Conservation (phyloP, 2,888 invertebrate species). For the Lasius platythorax region DNA sequence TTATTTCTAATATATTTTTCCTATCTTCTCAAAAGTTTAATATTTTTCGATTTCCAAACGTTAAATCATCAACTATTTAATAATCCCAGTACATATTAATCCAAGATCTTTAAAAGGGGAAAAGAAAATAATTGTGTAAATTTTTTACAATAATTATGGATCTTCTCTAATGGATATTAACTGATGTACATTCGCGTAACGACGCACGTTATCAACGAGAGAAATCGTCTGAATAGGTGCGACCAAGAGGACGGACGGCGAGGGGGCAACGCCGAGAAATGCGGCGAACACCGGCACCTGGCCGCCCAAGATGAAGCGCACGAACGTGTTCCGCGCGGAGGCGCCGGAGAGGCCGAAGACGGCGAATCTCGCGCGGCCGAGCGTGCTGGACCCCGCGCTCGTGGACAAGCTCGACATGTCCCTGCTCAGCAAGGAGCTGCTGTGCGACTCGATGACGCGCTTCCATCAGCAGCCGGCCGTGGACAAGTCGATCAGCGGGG, state of each 20-base stretch:
- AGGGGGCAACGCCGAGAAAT: constrained; percentile 17
- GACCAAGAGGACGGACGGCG: neutral
- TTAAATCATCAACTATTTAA: neutral
- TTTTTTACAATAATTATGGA: neutral
- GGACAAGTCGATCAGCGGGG: constrained; percentile 42
- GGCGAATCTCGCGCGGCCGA: constrained; percentile 88
- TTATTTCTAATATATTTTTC: neutral
- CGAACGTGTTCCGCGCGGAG: constrained; percentile 46
- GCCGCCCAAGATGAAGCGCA: constrained; percentile 81
- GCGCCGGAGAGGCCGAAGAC: constrained; percentile 86
- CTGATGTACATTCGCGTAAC: neutral
- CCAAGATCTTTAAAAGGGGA: neutral
- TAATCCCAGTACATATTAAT: neutral
- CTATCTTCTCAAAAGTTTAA: neutral
- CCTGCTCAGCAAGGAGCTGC: constrained; percentile 87
- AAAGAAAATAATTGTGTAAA: neutral
- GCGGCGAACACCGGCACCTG: constrained; percentile 78
- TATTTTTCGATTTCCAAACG: neutral
- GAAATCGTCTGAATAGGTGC: constrained; percentile 5
- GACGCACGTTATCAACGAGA: neutral
- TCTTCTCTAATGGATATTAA: constrained; percentile 23
- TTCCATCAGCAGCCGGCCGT: constrained; percentile 9
- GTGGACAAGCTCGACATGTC: constrained; percentile 88
- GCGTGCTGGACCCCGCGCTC: constrained; percentile 87
- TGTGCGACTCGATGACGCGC: constrained; percentile 83